phyloP scores from a whole-genome alignment of 2,113 vertebrate genomes.

The Lepisosteus osseus region DNA sequence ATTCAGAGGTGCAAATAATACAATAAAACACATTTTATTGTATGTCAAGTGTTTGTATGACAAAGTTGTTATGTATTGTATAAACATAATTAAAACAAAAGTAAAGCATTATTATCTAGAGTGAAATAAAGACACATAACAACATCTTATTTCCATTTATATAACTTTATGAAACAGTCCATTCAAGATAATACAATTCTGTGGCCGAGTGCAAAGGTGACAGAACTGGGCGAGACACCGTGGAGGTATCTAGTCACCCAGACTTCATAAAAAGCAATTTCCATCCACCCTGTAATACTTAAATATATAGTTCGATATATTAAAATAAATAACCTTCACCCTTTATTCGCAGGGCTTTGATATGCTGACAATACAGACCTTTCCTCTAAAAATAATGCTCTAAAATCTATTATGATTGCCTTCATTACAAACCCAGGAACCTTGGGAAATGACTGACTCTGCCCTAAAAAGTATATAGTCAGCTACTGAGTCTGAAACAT shows the following conservation, averaged over 20 bases:
- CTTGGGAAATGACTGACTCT: conserved; percentile 8
- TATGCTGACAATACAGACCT: conserved; percentile 2
- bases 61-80: neutral
- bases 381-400: conserved; percentile 4
- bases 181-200: conserved; percentile 22
- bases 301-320: conserved; percentile 19
- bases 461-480: neutral
- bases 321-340: conserved; percentile 20
- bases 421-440: conserved; percentile 13
- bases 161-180: conserved; percentile 21
- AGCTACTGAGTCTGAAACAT: neutral
- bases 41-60: neutral
- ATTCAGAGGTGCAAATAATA: no score
- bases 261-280: conserved; percentile 17
- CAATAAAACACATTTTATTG: neutral
- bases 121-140: conserved; percentile 6
- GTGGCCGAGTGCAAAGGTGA: conserved; percentile 20
- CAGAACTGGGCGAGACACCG: conserved; percentile 2
- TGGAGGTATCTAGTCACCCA: conserved; percentile 13
- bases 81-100: neutral
- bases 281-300: conserved; percentile 13
- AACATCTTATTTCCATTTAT: neutral
- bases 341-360: conserved; percentile 3
- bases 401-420: conserved; percentile 9
- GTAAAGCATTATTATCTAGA: neutral